Evolutionary conservation across 2,113 vertebrate species (phyloP), one percentile per base, ranked within the genome.

Genomic region (Trematomus loennbergii): DNA sequence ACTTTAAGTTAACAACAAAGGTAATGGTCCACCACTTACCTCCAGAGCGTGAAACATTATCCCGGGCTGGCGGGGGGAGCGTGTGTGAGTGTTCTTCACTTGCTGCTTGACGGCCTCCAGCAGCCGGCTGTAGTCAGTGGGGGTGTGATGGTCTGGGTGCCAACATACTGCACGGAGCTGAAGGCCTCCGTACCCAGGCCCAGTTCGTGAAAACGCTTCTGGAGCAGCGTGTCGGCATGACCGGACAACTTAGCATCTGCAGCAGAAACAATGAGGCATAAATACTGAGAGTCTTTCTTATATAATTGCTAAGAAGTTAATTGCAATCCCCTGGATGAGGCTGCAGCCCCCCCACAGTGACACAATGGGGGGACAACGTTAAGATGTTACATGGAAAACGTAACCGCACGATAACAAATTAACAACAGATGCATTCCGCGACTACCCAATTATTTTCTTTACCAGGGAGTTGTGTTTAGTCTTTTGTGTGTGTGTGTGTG

Each of bases 151-250:
- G 96, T 96, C 87, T 96, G 94, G 0, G 95, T 94, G 60, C 96
- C 96, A 5, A 96, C 90, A 2, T 96, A 96, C 90, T 96, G 94
- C 67, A 95, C 89, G 0, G 96, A 95, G 86, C 94, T 96, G 85
- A 96, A 96, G 75, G 96, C 95, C 49, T 96, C 95, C 0, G 95
- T 95, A 17, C 88, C 85, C 84, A 95, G 82, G 36, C 75, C 64
- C 70, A 95, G 90, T 45, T 96, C 95, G 59, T 95, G 95, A 59
- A 96, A 96, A n/a, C 95, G 91, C 87, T 91, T 95, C 86, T 96
- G 95, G 43, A 96, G 93, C 50, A 94, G 69, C 0, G 83, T 89
- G 81, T 96, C 95, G 0, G 91, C 93, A 1, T 89, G 67, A 16
- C 92, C 94, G 0, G 83, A 20, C n/a, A 73, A 58, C 57, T 78